A percentile compares a stretch with the other conserved stretches of the same genome.
Evolutionary conservation across 2,797 vertebrate genomes (phyloP).

Genomic region (Aeoliscus strigatus): DNA sequence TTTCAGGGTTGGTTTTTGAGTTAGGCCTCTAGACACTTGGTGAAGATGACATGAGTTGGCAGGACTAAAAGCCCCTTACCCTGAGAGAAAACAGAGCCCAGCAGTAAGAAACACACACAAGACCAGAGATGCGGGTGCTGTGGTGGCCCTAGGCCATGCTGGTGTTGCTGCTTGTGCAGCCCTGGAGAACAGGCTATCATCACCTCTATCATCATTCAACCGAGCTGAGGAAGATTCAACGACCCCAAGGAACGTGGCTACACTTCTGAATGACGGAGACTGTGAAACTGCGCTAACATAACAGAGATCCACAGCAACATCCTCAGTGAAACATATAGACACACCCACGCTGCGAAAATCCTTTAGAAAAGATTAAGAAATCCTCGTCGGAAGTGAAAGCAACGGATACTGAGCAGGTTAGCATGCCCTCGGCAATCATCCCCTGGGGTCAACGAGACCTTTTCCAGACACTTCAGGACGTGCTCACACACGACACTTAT

Average conservation of each 20-base stretch:
- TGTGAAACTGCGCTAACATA: slow-evolving; percentile 32
- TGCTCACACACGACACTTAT: slow-evolving; percentile 9
- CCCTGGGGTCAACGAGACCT: slow-evolving; percentile 30
- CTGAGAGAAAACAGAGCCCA: slow-evolving; percentile 38
- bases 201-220: slow-evolving; percentile 62
- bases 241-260: slow-evolving; percentile 45
- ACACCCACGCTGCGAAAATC: slow-evolving; percentile 32
- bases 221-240: slow-evolving; percentile 56
- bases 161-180: slow-evolving; percentile 55
- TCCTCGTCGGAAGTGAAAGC: slow-evolving; percentile 44
- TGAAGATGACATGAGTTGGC: slow-evolving; percentile 72
- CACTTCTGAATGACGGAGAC: slow-evolving; percentile 50
- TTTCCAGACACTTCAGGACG: slow-evolving; percentile 12
- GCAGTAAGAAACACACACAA: slow-evolving; percentile 16
- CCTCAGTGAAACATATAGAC: slow-evolving; percentile 30
- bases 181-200: slow-evolving; percentile 69
- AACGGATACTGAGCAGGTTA: slow-evolving; percentile 59
- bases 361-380: slow-evolving; percentile 37
- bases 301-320: slow-evolving; percentile 28
- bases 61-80: slow-evolving; percentile 59
- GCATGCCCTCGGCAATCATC: slow-evolving; percentile 42
- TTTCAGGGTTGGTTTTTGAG: slow-evolving; percentile 44
- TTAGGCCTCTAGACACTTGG: slow-evolving; percentile 53
- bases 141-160: slow-evolving; percentile 67
- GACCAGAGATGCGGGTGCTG: slow-evolving; percentile 55